Evolutionary conservation across 2,797 vertebrate genomes (phyloP).

Genomic region (Myotis vivesi): DNA sequence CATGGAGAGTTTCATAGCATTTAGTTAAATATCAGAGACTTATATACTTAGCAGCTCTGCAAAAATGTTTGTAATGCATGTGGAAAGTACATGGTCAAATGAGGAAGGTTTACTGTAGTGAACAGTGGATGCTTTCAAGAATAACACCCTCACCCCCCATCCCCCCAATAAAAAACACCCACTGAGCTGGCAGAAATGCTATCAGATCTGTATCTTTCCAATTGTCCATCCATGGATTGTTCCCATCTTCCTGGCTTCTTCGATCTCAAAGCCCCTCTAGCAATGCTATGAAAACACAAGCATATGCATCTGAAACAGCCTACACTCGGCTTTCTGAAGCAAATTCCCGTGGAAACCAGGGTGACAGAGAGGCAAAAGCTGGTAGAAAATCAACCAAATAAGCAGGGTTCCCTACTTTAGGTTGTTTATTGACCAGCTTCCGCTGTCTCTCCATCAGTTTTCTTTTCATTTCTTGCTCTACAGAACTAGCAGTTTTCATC

Average conservation of each 20-base stretch:
- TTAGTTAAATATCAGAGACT: conserved; percentile 71
- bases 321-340: background rate
- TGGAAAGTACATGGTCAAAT: conserved; percentile 32
- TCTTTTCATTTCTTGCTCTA: background rate
- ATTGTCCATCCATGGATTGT: background rate
- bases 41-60: conserved; percentile 73
- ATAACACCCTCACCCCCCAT: background rate
- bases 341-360: background rate
- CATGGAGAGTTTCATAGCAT: conserved; percentile 9
- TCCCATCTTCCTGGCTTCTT: background rate
- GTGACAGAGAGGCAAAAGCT: background rate
- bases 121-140: background rate
- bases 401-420: background rate
- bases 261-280: background rate
- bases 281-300: background rate
- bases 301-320: background rate
- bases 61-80: conserved; percentile 61
- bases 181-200: background rate
- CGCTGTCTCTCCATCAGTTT: background rate
- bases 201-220: background rate
- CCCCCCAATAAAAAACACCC: background rate
- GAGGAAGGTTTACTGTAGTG: conserved; percentile 62
- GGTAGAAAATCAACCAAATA: background rate
- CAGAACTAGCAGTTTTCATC: background rate
- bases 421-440: background rate